phyloP scores from a whole-genome alignment of 1,140 invertebrate species.

The Pseudomyrmex dendroicus region DNA sequence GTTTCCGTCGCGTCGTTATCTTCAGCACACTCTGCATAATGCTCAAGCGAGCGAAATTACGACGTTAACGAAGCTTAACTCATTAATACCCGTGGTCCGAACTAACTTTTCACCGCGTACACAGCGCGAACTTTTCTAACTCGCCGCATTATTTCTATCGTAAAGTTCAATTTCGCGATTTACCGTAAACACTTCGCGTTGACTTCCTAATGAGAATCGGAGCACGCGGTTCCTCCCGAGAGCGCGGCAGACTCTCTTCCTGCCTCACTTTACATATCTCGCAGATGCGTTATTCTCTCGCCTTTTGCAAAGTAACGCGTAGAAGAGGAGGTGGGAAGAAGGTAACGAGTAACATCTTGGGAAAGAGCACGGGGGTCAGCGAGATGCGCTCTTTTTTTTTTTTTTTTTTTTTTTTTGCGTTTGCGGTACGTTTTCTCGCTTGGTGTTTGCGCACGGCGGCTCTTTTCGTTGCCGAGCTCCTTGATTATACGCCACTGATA shows the following conservation, averaged over 20 bases:
- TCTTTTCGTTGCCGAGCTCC: neutral
- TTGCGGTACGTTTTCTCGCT: conserved; percentile 18
- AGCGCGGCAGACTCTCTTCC: no score
- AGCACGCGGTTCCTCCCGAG: no score
- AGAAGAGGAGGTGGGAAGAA: neutral
- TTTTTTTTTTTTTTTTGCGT: neutral
- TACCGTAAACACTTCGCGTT: conserved; percentile 23
- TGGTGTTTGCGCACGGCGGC: conserved; percentile 48
- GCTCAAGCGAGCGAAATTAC: conserved; percentile 35
- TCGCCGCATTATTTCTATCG: conserved; percentile 9
- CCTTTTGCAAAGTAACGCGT: neutral
- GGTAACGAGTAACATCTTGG: neutral
- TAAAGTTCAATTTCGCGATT: conserved; percentile 26
- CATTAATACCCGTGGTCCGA: conserved; percentile 39
- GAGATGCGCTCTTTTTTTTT: conserved; percentile 27
- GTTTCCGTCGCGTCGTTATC: conserved; percentile 44
- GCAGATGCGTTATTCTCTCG: conserved; percentile 21
- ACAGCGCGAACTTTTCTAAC: conserved; percentile 18
- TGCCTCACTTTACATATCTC: neutral
- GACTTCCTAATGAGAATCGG: conserved; percentile 9
- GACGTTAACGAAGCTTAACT: conserved; percentile 41
- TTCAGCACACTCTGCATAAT: conserved; percentile 40
- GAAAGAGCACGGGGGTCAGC: conserved; percentile 55
- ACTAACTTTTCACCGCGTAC: conserved; percentile 35
- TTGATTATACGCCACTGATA: conserved; percentile 60